These are phyloP conservation scores for Delichon dasypus DNA, from an alignment of 2,797 vertebrate genomes.

Conservation along the genomic window DNA sequence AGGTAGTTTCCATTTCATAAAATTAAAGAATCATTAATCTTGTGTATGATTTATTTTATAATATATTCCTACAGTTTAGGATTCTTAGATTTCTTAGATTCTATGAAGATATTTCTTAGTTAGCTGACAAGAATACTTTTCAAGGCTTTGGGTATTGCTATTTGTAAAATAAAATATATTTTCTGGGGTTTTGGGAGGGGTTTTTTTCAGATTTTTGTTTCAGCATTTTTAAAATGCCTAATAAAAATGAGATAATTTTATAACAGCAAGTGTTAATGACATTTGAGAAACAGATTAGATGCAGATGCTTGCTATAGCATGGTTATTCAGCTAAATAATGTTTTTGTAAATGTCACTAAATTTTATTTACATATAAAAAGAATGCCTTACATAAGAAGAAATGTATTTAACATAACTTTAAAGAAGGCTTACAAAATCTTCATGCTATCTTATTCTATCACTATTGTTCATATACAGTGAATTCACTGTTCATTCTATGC, in stretches of 20 bases:
- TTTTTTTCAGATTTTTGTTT: neutral
- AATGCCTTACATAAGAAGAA: neutral
- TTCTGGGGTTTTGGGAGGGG: neutral
- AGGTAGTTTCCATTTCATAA: neutral
- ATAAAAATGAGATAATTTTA: neutral
- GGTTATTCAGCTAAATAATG: neutral
- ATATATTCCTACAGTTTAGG: neutral
- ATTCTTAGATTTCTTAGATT: neutral
- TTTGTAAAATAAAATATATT: neutral
- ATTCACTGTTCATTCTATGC: neutral
- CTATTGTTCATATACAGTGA: neutral
- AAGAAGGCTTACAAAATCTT: neutral
- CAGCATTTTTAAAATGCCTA: neutral
- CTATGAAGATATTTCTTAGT: neutral
- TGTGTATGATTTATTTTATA: neutral
- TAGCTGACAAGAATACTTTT: neutral
- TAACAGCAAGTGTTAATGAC: neutral
- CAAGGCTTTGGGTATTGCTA: neutral
- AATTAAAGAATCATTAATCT: neutral
- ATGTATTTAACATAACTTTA: neutral
- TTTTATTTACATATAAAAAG: neutral
- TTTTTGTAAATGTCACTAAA: neutral
- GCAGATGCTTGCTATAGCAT: neutral
- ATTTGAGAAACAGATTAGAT: neutral
- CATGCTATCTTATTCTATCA: rapidly evolving